Conservation (phyloP, 1,140 invertebrate species). For the Drosophila simulans region DNA sequence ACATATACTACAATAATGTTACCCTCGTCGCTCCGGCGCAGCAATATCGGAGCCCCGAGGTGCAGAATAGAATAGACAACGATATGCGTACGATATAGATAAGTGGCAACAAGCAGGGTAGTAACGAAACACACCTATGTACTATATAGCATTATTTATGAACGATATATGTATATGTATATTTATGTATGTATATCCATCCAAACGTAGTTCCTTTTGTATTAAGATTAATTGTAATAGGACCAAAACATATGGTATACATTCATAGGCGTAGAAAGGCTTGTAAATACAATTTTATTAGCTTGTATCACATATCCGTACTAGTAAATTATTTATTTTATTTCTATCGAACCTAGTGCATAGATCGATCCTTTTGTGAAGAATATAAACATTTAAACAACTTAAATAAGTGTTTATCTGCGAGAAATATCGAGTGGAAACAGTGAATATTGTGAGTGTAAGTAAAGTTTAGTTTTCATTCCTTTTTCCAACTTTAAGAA, state of each 20-base stretch:
- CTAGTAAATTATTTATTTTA: slow-evolving; percentile 59
- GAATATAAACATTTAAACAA: slow-evolving; percentile 51
- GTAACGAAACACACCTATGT: slow-evolving; percentile 20
- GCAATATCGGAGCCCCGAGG: slow-evolving; percentile 62
- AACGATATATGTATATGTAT: slow-evolving; percentile 43
- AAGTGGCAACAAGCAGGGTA: neutral
- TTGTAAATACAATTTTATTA: slow-evolving; percentile 49
- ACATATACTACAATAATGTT: slow-evolving; percentile 69
- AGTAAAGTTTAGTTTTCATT: neutral
- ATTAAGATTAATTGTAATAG: slow-evolving; percentile 61
- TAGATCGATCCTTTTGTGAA: slow-evolving; percentile 43
- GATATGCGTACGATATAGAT: slow-evolving; percentile 72
- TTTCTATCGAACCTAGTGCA: slow-evolving; percentile 38
- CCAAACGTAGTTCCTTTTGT: slow-evolving; percentile 70
- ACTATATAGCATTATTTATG: slow-evolving; percentile 18
- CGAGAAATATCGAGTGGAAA: neutral
- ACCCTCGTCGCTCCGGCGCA: slow-evolving; percentile 64
- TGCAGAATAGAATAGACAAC: slow-evolving; percentile 73
- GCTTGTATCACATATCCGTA: slow-evolving; percentile 42
- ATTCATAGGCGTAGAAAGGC: slow-evolving; percentile 45
- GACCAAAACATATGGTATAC: slow-evolving; percentile 45
- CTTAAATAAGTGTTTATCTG: slow-evolving; percentile 1
- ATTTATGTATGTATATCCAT: slow-evolving; percentile 47
- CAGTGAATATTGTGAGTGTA: neutral
- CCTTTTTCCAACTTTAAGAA: no score